Percentiles rank a stretch among this genome's conserved stretches.
Evolutionary conservation across 92 coral and sea anemone genomes (phyloP).

Genomic region (Desmophyllum pertusum): DNA sequence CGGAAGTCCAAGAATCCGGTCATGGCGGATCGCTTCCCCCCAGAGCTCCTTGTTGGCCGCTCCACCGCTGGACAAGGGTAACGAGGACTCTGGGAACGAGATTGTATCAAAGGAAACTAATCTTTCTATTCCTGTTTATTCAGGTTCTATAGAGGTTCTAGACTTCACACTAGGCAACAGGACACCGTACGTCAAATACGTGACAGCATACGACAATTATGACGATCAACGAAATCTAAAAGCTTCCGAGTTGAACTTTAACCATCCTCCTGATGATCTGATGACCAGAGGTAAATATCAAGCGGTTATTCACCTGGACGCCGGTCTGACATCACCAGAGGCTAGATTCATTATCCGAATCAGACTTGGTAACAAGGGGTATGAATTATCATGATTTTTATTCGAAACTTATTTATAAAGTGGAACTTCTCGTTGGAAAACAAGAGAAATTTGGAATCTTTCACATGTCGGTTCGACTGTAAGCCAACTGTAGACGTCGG

Average conservation of each 20-base stretch:
- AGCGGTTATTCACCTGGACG: constrained; percentile 75
- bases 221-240: constrained; percentile 74
- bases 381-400: too few relatives aligned
- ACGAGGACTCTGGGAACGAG: too few relatives aligned
- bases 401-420: too few relatives aligned
- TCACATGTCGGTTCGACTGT: too few relatives aligned
- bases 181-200: constrained; percentile 78
- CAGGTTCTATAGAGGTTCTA: constrained; percentile 78
- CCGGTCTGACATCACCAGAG: constrained; percentile 85
- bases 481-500: too few relatives aligned
- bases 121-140: neutral
- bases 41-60: too few relatives aligned
- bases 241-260: constrained; percentile 76
- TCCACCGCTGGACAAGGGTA: too few relatives aligned
- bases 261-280: constrained; percentile 80
- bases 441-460: too few relatives aligned
- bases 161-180: constrained; percentile 82
- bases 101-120: too few relatives aligned
- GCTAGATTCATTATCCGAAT: constrained; percentile 78
- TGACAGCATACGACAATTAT: constrained; percentile 65
- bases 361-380: constrained; percentile 86
- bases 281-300: constrained; percentile 73
- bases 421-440: too few relatives aligned
- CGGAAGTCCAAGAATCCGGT: too few relatives aligned
- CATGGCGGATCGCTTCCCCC: too few relatives aligned